These are phyloP conservation scores for Clarias pachynema DNA, from an alignment of 2,797 vertebrate species.

Conservation along the genomic window DNA sequence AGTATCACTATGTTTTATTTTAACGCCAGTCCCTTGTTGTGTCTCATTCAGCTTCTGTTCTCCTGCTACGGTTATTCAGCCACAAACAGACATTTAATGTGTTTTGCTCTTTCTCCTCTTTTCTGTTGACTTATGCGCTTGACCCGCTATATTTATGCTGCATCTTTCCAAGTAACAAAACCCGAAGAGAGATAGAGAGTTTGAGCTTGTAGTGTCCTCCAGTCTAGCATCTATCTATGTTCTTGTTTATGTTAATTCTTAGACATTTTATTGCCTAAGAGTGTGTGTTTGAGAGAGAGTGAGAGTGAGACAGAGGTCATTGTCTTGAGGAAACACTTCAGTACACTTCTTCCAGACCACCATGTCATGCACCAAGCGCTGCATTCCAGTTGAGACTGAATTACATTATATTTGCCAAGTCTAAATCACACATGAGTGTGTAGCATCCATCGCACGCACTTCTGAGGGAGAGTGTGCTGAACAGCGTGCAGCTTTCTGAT, in stretches of 20 bases:
- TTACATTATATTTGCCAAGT: slow-evolving; percentile 51
- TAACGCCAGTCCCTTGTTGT: neutral
- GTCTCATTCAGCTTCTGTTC: slow-evolving; percentile 16
- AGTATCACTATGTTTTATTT: neutral
- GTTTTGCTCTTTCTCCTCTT: slow-evolving; percentile 32
- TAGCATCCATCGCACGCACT: slow-evolving; percentile 40
- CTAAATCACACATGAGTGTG: slow-evolving; percentile 47
- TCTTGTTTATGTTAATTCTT: slow-evolving; percentile 33
- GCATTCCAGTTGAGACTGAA: slow-evolving; percentile 48
- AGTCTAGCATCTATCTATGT: slow-evolving; percentile 58
- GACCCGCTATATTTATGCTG: neutral
- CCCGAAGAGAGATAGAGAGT: neutral
- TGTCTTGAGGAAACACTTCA: slow-evolving; percentile 40
- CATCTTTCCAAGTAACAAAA: slow-evolving; percentile 5
- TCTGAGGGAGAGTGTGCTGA: slow-evolving; percentile 21
- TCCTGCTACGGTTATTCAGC: slow-evolving; percentile 38
- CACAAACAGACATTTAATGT: slow-evolving; percentile 57
- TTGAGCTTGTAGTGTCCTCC: slow-evolving; percentile 3
- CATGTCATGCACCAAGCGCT: slow-evolving; percentile 39
- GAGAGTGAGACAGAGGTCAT: slow-evolving; percentile 35
- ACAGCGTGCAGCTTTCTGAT: slow-evolving; percentile 35
- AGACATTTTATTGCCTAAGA: slow-evolving; percentile 30
- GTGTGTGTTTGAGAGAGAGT: slow-evolving; percentile 14
- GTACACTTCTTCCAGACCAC: slow-evolving; percentile 48
- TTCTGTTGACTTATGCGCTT: slow-evolving; percentile 5